Percentiles rank a stretch among this genome's conserved stretches.
Conservation (phyloP, 35 echinoderm and acorn worm genomes). For the Apostichopus parvimensis region DNA sequence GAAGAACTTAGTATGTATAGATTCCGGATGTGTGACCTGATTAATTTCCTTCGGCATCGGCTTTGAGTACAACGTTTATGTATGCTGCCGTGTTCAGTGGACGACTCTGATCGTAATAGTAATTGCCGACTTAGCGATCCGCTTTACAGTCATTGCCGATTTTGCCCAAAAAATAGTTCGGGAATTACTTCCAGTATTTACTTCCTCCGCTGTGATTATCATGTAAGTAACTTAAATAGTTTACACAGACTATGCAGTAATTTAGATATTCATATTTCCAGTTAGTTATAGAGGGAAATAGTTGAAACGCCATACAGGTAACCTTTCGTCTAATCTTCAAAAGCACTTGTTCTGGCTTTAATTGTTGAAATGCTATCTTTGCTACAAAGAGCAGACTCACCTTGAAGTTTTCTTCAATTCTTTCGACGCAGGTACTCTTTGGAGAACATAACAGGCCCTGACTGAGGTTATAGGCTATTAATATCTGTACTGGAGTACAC, state of each 20-base stretch:
- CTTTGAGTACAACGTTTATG: too few species aligned
- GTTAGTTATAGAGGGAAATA: background rate
- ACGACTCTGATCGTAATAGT: too few species aligned
- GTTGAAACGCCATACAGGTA: background rate
- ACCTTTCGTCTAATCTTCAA: background rate
- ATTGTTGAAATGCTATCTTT: background rate
- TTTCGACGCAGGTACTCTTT: background rate
- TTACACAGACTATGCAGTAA: background rate
- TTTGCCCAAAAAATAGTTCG: too few species aligned
- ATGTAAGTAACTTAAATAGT: background rate
- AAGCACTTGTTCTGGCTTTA: background rate
- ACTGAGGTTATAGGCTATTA: background rate
- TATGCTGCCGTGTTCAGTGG: too few species aligned
- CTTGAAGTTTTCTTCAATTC: slow-evolving; percentile 10
- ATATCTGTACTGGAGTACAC: background rate
- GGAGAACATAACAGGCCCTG: background rate
- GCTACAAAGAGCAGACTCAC: background rate
- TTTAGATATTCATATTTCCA: background rate
- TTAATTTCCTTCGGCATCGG: too few species aligned
- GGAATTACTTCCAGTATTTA: too few species aligned
- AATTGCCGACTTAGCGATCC: too few species aligned
- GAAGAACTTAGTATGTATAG: too few species aligned
- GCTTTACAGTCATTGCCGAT: too few species aligned
- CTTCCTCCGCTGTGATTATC: too few species aligned
- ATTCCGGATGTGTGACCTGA: too few species aligned